These are phyloP conservation scores for Boulengeromyrus knoepffleri DNA, from an alignment of 2,113 vertebrate genomes.

Conservation along the genomic window DNA sequence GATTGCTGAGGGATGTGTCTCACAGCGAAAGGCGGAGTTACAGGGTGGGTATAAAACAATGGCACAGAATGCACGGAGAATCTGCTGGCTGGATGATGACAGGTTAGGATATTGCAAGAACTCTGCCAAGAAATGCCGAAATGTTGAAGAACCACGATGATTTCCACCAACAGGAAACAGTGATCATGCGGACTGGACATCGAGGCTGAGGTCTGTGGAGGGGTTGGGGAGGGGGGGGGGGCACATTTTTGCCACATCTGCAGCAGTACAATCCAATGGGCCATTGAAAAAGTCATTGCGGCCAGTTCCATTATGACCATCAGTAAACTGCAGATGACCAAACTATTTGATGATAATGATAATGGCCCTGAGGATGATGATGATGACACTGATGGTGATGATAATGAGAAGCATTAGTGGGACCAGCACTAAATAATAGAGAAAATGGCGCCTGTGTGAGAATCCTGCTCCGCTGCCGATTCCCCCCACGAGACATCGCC, in stretches of 20 bases:
- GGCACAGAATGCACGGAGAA: neutral
- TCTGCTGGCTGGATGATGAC: conserved; percentile 29
- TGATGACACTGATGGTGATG: conserved; percentile 22
- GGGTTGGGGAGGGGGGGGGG: neutral
- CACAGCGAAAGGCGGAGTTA: neutral
- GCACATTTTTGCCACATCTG: neutral
- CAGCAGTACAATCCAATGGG: neutral
- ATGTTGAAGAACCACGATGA: neutral
- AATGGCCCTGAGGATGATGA: conserved; percentile 5
- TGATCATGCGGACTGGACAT: neutral
- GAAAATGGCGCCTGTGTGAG: neutral
- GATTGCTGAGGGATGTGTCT: neutral
- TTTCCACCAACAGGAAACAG: neutral
- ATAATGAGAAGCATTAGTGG: neutral
- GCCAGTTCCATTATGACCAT: neutral
- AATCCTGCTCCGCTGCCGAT: neutral
- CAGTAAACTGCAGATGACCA: conserved; percentile 1
- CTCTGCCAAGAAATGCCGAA: conserved; percentile 17
- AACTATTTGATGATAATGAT: neutral
- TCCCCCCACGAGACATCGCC: neutral
- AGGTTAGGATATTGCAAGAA: conserved; percentile 12
- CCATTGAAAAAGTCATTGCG: neutral
- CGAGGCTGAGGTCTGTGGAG: neutral
- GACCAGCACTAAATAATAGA: neutral
- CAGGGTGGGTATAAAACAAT: neutral